phyloP scores from a whole-genome alignment of 2,888 invertebrate species.

The Anaspis maculata region DNA sequence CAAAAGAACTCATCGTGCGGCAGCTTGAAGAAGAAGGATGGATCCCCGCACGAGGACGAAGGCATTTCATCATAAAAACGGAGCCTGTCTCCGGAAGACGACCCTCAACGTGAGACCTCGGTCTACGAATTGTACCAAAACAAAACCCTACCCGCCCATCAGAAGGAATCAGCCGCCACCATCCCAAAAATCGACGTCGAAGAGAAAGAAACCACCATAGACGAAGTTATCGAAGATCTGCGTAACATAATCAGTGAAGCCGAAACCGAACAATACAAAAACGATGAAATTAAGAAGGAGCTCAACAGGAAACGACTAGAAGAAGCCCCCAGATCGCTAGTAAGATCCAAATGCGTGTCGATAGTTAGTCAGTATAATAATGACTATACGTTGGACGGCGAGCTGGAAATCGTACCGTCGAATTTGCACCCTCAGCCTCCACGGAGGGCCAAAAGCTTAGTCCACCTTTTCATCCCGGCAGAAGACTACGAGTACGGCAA shows the following conservation, averaged over 20 bases:
- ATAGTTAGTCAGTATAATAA: constrained; percentile 48
- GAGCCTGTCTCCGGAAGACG: constrained; percentile 66
- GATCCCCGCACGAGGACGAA: constrained; percentile 76
- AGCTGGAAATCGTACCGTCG: constrained; percentile 65
- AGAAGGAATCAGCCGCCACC: too few species aligned
- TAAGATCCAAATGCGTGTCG: constrained; percentile 32
- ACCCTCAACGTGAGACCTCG: constrained; percentile 49
- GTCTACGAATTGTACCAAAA: constrained; percentile 53
- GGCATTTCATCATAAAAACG: constrained; percentile 81
- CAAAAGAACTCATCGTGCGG: constrained; percentile 45
- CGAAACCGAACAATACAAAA: constrained; percentile 56
- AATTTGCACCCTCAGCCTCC: constrained; percentile 77
- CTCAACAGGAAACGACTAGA: too few species aligned
- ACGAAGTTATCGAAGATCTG: constrained; percentile 79
- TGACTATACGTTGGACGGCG: constrained; percentile 46
- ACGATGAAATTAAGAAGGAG: constrained; percentile 29
- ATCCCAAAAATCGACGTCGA: constrained; percentile 35
- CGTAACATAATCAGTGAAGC: constrained; percentile 79
- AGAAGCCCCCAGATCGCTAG: constrained; percentile 32
- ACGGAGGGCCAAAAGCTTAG: constrained; percentile 61
- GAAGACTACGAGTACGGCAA: constrained; percentile 46
- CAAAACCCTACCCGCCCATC: too few species aligned
- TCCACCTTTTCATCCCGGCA: constrained; percentile 58
- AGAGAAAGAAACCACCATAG: constrained; percentile 73
- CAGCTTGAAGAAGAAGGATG: constrained; percentile 27